phyloP scores from a whole-genome alignment of 2,888 invertebrate genomes.

The Limnephilus auricula region DNA sequence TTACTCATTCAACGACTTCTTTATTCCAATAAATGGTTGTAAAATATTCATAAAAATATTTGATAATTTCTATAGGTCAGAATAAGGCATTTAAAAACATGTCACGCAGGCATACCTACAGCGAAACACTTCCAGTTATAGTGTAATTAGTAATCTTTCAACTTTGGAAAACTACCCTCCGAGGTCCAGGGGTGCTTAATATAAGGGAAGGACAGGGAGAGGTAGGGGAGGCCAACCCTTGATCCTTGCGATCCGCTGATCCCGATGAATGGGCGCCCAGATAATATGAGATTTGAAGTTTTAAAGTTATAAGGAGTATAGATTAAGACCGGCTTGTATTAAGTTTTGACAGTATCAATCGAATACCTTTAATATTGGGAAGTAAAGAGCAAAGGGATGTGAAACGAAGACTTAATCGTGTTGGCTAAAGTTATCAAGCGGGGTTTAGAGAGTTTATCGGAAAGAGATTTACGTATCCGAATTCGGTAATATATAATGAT shows the following conservation, averaged over 20 bases:
- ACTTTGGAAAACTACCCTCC: conserved; percentile 13
- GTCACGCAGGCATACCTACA: background rate
- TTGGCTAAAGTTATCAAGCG: background rate
- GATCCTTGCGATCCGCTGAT: conserved; percentile 29
- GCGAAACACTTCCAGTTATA: background rate
- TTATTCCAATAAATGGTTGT: too few relatives aligned
- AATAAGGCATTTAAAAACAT: background rate
- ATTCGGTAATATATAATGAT: too few relatives aligned
- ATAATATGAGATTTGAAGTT: conserved; percentile 23
- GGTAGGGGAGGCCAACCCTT: conserved; percentile 5
- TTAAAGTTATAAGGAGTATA: conserved; percentile 16
- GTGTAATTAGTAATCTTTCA: conserved; percentile 48
- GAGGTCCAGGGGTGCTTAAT: background rate
- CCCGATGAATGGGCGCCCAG: conserved; percentile 25
- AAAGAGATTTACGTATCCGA: background rate
- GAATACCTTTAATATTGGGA: background rate
- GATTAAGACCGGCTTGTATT: background rate
- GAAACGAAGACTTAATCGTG: background rate
- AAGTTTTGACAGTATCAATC: background rate
- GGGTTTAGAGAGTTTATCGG: background rate
- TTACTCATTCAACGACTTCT: too few relatives aligned
- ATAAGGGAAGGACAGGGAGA: background rate
- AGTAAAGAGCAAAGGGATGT: background rate
- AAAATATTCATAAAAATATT: too few relatives aligned
- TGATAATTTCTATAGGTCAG: background rate